These are phyloP conservation scores for Invenusta paracnida DNA, from an alignment of 2,888 invertebrate species.

Conservation along the genomic window DNA sequence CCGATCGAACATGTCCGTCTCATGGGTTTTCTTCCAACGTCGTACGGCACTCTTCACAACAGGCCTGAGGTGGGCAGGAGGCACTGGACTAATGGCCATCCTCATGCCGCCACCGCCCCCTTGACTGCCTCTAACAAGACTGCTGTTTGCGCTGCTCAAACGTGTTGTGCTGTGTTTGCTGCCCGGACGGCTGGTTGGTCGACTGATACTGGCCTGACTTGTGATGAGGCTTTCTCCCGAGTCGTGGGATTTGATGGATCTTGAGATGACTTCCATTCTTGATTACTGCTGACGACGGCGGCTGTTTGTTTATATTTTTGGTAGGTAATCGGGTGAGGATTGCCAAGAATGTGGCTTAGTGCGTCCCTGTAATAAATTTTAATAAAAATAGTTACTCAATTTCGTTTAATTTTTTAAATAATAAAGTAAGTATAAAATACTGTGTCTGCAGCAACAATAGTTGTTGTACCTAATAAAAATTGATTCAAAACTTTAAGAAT, in stretches of 20 bases:
- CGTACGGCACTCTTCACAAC: constrained; percentile 52
- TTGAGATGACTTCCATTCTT: neutral
- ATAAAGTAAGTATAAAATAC: no score
- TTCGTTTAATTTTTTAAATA: no score
- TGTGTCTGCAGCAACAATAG: no score
- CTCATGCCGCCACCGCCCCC: neutral
- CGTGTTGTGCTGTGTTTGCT: neutral
- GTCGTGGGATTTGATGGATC: neutral
- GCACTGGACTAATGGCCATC: constrained; percentile 17
- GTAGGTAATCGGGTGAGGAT: no score
- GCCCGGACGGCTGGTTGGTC: constrained; percentile 23
- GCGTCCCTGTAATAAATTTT: no score
- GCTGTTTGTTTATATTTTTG: no score
- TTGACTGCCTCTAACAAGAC: neutral
- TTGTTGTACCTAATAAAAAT: no score
- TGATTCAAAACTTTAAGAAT: no score
- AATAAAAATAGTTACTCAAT: no score
- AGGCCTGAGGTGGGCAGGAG: constrained; percentile 50
- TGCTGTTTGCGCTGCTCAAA: neutral
- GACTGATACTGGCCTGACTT: constrained; percentile 9
- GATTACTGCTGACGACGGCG: no score
- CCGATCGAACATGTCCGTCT: constrained; percentile 56
- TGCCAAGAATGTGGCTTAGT: no score
- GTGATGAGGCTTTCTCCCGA: neutral
- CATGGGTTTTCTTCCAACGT: constrained; percentile 55